These are phyloP conservation scores for Nephrotoma appendiculata DNA, from an alignment of 2,888 invertebrate species.

Conservation along the genomic window DNA sequence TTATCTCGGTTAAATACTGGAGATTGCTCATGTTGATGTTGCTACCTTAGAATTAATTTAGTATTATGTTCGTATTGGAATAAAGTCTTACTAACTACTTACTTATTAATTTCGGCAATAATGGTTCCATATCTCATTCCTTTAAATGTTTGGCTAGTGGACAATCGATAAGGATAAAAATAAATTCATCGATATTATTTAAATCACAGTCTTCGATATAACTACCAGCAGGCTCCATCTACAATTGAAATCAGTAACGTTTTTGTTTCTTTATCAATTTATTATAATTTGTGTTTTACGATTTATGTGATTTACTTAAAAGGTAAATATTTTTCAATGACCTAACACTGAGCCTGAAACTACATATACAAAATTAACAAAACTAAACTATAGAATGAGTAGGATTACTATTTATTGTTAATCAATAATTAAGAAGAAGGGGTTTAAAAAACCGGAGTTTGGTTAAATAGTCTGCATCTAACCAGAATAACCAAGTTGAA, in stretches of 20 bases:
- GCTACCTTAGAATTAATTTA: background rate
- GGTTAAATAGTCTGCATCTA: no score
- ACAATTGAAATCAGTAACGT: background rate
- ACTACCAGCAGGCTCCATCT: background rate
- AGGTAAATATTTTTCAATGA: no score
- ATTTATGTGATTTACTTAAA: no score
- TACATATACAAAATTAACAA: no score
- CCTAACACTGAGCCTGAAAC: no score
- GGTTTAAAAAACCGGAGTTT: no score
- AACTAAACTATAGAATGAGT: no score
- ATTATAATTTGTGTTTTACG: no score
- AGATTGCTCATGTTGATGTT: background rate
- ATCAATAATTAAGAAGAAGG: no score
- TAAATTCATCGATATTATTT: background rate
- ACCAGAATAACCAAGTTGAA: no score
- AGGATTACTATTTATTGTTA: no score
- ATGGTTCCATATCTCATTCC: background rate
- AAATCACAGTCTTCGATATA: background rate
- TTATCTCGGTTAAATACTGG: background rate
- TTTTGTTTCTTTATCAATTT: no score
- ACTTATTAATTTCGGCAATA: background rate
- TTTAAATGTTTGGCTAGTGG: background rate
- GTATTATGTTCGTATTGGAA: background rate
- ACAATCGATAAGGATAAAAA: background rate
- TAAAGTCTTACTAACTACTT: background rate